Conservation (phyloP, 2,113 vertebrate species). For the Monopterus albus region DNA sequence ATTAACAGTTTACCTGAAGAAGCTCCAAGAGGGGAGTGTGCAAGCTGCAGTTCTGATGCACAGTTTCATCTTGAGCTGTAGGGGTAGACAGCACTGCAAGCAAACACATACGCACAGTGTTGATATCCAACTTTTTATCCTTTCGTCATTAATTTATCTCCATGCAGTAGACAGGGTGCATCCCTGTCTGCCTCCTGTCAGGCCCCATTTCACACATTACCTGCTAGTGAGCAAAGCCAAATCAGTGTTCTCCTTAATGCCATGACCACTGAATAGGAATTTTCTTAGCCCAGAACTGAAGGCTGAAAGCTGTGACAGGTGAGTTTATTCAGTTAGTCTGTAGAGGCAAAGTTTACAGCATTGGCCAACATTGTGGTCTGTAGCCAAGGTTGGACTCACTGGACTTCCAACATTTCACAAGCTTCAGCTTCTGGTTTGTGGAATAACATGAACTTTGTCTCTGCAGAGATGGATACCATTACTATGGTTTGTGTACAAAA, state of each 20-base stretch:
- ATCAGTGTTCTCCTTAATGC: not conserved
- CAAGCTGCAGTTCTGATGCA: not conserved
- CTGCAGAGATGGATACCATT: not conserved
- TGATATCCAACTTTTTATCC: not conserved
- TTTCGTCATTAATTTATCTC: not conserved
- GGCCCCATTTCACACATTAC: slow-evolving; percentile 32
- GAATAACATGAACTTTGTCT: slow-evolving; percentile 12
- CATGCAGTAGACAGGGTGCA: not conserved
- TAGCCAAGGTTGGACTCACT: not conserved
- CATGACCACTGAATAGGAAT: not conserved
- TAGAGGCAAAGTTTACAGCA: slow-evolving; percentile 49
- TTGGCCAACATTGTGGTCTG: slow-evolving; percentile 26
- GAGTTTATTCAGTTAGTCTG: slow-evolving; percentile 29
- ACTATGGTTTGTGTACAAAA: not conserved
- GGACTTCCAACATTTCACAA: slow-evolving; percentile 3
- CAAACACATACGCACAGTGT: not conserved
- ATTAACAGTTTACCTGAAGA: slow-evolving; percentile 26
- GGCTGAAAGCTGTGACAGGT: not conserved
- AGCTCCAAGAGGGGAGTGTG: not conserved
- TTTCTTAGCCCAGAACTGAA: not conserved
- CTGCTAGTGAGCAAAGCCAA: slow-evolving; percentile 49
- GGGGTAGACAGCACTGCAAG: slow-evolving; percentile 24
- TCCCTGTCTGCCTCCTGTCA: too few species aligned
- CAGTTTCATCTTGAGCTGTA: not conserved
- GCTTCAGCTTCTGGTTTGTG: not conserved